These are phyloP conservation scores for Onychostoma macrolepis DNA, from an alignment of 2,113 vertebrate species.

Conservation along the genomic window DNA sequence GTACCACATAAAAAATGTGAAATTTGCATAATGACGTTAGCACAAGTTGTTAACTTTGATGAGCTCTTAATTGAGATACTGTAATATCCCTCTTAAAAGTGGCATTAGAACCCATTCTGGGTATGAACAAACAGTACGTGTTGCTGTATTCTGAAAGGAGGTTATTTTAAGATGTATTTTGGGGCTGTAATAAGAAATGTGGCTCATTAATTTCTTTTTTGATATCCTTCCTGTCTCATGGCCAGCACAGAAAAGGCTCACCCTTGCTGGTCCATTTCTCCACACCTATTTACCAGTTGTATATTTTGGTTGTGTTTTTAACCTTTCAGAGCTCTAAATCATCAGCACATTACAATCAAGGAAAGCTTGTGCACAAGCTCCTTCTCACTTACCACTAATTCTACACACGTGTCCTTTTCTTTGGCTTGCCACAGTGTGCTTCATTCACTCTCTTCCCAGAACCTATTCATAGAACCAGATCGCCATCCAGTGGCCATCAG, in stretches of 20 bases:
- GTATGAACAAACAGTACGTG: background rate
- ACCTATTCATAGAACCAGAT: slow-evolving; percentile 71
- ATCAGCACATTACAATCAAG: slow-evolving; percentile 67
- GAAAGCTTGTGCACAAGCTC: background rate
- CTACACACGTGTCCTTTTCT: slow-evolving; percentile 51
- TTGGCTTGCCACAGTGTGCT: slow-evolving; percentile 37
- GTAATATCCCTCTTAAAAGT: slow-evolving; percentile 14
- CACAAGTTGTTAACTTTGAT: slow-evolving; percentile 74
- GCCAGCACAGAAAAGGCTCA: background rate
- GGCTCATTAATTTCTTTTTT: slow-evolving; percentile 21
- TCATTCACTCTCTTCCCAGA: slow-evolving; percentile 12
- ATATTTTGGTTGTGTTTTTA: slow-evolving; percentile 39
- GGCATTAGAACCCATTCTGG: background rate
- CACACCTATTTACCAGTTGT: slow-evolving; percentile 1
- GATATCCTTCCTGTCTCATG: background rate
- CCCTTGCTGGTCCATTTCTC: background rate
- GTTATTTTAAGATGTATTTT: background rate
- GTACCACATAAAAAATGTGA: slow-evolving; percentile 68
- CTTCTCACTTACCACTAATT: slow-evolving; percentile 10
- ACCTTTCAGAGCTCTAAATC: slow-evolving; percentile 69
- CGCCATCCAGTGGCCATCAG: slow-evolving; percentile 76
- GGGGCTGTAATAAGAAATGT: background rate
- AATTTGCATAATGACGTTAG: slow-evolving; percentile 64
- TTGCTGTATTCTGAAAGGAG: background rate
- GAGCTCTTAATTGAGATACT: slow-evolving; percentile 66